Conservation (phyloP, 2,888 invertebrate genomes). For the Plebejus melissa region DNA sequence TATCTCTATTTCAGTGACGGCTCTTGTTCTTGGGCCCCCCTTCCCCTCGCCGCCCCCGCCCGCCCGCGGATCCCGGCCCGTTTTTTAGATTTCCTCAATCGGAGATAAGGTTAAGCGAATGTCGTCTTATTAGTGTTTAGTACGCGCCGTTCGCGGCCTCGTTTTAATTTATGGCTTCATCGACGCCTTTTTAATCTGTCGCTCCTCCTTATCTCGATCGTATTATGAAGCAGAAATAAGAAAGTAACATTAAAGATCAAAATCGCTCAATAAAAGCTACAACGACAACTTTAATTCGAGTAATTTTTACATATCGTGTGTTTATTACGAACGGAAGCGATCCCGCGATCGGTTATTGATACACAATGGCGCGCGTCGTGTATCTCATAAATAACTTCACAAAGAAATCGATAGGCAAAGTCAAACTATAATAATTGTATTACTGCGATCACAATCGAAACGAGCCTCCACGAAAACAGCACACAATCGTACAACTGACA, state of each 20-base stretch:
- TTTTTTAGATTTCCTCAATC: conserved; percentile 77
- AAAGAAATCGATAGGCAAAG: conserved; percentile 67
- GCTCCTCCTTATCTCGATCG: neutral
- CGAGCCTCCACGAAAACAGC: conserved; percentile 74
- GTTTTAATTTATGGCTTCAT: conserved; percentile 58
- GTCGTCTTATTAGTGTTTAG: conserved; percentile 72
- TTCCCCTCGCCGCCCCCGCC: conserved; percentile 46
- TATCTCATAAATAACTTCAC: conserved; percentile 67
- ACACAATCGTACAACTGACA: conserved; percentile 78
- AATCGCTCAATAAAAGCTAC: neutral
- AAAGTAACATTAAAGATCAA: neutral
- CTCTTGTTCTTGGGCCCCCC: conserved; percentile 72
- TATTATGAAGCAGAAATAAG: neutral
- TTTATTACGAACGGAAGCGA: conserved; percentile 49
- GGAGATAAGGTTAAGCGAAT: conserved; percentile 76
- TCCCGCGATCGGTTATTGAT: conserved; percentile 55
- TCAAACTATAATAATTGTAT: conserved; percentile 72
- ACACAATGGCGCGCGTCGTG: conserved; percentile 61
- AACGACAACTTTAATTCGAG: neutral
- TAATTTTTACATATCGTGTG: neutral
- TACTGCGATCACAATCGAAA: conserved; percentile 70
- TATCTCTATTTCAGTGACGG: conserved; percentile 80
- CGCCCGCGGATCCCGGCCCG: conserved; percentile 48
- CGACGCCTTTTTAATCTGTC: conserved; percentile 25
- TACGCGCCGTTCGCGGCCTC: conserved; percentile 59